A percentile compares a stretch with the other conserved stretches of the same genome.
Conservation (phyloP, 2,888 invertebrate species). For the Calliphora vomitoria region DNA sequence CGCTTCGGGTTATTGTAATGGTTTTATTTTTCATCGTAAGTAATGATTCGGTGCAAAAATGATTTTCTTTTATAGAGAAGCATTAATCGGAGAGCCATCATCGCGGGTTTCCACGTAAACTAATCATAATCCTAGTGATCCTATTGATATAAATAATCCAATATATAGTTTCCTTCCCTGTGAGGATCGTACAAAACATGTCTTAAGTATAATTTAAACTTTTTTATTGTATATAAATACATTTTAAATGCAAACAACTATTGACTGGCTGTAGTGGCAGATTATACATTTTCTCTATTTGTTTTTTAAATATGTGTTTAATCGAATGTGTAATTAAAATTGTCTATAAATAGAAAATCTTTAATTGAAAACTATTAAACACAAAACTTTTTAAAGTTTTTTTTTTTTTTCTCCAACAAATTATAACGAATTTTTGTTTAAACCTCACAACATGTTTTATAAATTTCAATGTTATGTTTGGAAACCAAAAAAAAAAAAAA, state of each 20-base stretch:
- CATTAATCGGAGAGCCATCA: too few relatives aligned
- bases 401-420: not conserved
- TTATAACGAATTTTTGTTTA: slow-evolving; percentile 20
- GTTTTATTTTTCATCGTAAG: too few relatives aligned
- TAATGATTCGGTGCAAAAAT: too few relatives aligned
- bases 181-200: too few relatives aligned
- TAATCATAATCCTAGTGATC: too few relatives aligned
- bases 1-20: too few relatives aligned
- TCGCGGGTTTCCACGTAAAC: too few relatives aligned
- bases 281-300: not conserved
- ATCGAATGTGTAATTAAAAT: slow-evolving; percentile 19
- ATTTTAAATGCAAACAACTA: not conserved
- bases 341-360: not conserved
- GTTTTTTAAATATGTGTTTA: slow-evolving; percentile 1
- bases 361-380: slow-evolving; percentile 29
- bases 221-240: too few relatives aligned
- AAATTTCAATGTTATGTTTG: slow-evolving; percentile 36
- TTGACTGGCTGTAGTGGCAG: not conserved
- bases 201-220: too few relatives aligned
- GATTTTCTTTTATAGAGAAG: too few relatives aligned
- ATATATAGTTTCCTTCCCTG: too few relatives aligned
- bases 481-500: slow-evolving; percentile 39
- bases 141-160: too few relatives aligned
- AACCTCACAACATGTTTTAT: slow-evolving; percentile 25
- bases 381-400: not conserved